Base-by-base conservation (phyloP, 1,140 invertebrate species). In the Hormaphis cornu region DNA sequence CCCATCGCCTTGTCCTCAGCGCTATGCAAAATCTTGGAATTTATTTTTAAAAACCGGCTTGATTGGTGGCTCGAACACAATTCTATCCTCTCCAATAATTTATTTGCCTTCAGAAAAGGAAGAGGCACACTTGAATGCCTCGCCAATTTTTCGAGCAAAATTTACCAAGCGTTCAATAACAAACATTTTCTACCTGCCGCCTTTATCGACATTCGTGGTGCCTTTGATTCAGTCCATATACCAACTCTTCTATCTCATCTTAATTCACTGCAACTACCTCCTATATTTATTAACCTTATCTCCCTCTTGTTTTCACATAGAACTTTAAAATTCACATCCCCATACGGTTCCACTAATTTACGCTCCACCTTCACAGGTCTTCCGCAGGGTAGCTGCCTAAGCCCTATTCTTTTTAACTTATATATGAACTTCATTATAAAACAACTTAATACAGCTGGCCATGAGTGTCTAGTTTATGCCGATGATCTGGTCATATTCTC, bases 1-100 rank as follows among this genome's bases (percentile, higher is more conserved):
- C 26, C 50, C 16, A 53, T 53, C n/a, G 50, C 50, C 26, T 16
- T 54, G 8, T 54, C 52, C 52, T 54, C 52, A 30, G n/a, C 52
- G 28, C 22, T 54, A 16, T 54, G 52, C 16, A 54, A 54, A 54
- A 54, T 16, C n/a, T n/a, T 54, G 24, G 28, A 54, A 33, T 54
- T 30, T 54, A 54, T 54, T 3, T 14, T 54, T 2, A 33, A 54
- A 33, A 30, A n/a, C 30, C 53, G 53, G 16, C 30, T 58, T 12
- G 54, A 58, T 37, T 58, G 54, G 33, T 58, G 20, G 18, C 20
- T 58, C 3, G 54, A 58, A 58, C n/a, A 37, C 6, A 58, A 58
- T 14, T 35, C 28, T 22, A 30, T 58, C 18, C 33, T 58, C 20
- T 37, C 54, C 5, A 20, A 37, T 14, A 58, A 58, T 18, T 18